Conservation (phyloP, 2,797 vertebrate genomes). For the Allobates femoralis region DNA sequence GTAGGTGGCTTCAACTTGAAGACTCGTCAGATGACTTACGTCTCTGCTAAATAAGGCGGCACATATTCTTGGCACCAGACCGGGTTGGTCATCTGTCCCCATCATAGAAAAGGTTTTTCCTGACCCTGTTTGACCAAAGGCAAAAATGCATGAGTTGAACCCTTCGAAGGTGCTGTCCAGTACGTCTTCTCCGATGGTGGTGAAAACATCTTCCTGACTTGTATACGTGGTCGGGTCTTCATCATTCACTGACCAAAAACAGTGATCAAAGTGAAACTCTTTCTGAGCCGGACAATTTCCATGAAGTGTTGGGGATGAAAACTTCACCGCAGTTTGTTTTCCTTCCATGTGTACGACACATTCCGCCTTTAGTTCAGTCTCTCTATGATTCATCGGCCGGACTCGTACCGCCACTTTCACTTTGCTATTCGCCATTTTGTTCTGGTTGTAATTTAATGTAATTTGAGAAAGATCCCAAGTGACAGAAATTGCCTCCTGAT, state of each 20-base stretch:
- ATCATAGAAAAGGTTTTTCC: slow-evolving; percentile 39
- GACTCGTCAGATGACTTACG: background rate
- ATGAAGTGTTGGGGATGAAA: background rate
- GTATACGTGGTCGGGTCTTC: background rate
- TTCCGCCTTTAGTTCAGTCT: background rate
- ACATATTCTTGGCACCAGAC: slow-evolving; percentile 16
- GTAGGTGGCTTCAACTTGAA: background rate
- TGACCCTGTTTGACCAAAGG: slow-evolving; percentile 22
- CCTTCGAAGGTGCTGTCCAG: background rate
- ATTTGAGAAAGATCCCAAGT: background rate
- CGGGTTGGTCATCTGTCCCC: slow-evolving; percentile 32
- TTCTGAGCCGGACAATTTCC: background rate
- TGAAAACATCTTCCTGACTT: background rate
- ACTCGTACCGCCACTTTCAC: background rate
- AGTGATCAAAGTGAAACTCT: background rate
- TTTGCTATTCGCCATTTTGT: background rate
- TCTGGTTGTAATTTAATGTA: background rate
- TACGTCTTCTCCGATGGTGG: background rate
- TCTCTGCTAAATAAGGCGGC: background rate
- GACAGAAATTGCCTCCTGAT: background rate
- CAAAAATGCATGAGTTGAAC: background rate
- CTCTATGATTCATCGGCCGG: background rate
- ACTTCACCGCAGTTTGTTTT: background rate
- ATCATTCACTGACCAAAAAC: background rate
- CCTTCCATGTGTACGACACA: background rate